These are phyloP conservation scores for Orthonychiurus folsomi DNA, from an alignment of 2,888 invertebrate species.

Conservation along the genomic window DNA sequence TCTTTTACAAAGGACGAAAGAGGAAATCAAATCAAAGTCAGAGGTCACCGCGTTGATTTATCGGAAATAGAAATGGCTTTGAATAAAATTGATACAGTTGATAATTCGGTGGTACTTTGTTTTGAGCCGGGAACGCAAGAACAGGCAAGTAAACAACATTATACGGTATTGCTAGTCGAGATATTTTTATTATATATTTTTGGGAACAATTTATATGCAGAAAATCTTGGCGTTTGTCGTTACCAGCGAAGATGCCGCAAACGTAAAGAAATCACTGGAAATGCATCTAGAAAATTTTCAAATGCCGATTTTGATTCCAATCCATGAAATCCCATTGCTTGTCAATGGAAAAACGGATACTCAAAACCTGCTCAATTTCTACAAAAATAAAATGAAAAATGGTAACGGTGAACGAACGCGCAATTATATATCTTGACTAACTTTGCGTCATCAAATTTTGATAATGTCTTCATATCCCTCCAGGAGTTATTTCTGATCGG, in stretches of 20 bases:
- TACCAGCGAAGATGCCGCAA: constrained; percentile 12
- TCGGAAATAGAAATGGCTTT: constrained; percentile 72
- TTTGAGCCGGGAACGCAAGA: background rate
- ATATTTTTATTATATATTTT: too few species aligned
- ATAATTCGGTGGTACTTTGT: background rate
- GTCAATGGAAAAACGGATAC: constrained; percentile 83
- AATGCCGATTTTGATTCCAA: constrained; percentile 31
- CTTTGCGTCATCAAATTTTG: constrained; percentile 3
- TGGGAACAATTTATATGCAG: constrained; percentile 8
- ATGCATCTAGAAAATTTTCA: constrained; percentile 27
- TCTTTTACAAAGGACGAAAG: constrained; percentile 28
- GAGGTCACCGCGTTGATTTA: constrained; percentile 78
- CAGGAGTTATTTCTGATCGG: constrained; percentile 50
- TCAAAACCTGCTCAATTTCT: constrained; percentile 63
- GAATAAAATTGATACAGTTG: background rate
- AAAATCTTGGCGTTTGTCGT: constrained; percentile 32
- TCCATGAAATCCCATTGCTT: constrained; percentile 66
- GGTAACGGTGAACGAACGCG: background rate
- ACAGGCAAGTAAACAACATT: too few species aligned
- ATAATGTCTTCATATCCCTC: too few species aligned
- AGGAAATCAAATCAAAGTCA: constrained; percentile 62
- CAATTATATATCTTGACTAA: too few species aligned
- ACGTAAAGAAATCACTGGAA: constrained; percentile 10
- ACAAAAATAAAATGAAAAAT: constrained; percentile 50
- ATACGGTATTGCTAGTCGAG: too few species aligned